Evolutionary conservation across 1,140 invertebrate genomes (phyloP).

Genomic region (Tetraneura akinire): DNA sequence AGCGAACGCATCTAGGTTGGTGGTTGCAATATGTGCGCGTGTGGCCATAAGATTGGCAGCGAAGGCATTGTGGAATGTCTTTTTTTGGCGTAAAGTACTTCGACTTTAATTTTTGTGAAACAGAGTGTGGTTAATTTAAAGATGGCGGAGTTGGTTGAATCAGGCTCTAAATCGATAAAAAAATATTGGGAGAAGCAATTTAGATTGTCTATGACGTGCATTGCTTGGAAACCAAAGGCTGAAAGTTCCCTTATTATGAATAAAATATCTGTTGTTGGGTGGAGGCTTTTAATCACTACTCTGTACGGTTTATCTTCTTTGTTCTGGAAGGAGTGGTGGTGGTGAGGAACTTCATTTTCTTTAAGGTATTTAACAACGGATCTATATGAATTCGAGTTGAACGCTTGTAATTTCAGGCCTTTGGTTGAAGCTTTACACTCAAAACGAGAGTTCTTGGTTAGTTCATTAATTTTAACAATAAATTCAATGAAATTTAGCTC

Average conservation of each 20-base stretch:
- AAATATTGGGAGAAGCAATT: slow-evolving; percentile 11
- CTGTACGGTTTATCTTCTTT: slow-evolving; percentile 39
- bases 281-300: slow-evolving; percentile 9
- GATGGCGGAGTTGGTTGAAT: neutral
- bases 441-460: slow-evolving; percentile 18
- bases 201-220: neutral
- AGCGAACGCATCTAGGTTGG: slow-evolving; percentile 58
- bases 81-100: slow-evolving; percentile 56
- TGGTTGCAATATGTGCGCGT: slow-evolving; percentile 57
- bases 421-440: slow-evolving; percentile 32
- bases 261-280: neutral
- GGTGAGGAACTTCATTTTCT: slow-evolving; percentile 13
- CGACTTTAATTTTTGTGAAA: slow-evolving; percentile 55
- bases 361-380: slow-evolving; percentile 18
- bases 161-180: slow-evolving; percentile 29
- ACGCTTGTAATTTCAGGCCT: slow-evolving; percentile 27
- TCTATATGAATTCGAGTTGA: slow-evolving; percentile 32
- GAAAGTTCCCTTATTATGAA: slow-evolving; percentile 14
- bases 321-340: slow-evolving; percentile 14
- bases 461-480: slow-evolving; percentile 31
- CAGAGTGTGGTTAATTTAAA: slow-evolving; percentile 2
- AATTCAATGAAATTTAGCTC: slow-evolving; percentile 18
- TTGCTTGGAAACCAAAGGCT: neutral
- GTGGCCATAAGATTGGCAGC: slow-evolving; percentile 50
- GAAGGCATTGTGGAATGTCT: slow-evolving; percentile 55